Evolutionary conservation across 2,113 vertebrate genomes (phyloP).

Genomic region (Bagarius yarrelli): DNA sequence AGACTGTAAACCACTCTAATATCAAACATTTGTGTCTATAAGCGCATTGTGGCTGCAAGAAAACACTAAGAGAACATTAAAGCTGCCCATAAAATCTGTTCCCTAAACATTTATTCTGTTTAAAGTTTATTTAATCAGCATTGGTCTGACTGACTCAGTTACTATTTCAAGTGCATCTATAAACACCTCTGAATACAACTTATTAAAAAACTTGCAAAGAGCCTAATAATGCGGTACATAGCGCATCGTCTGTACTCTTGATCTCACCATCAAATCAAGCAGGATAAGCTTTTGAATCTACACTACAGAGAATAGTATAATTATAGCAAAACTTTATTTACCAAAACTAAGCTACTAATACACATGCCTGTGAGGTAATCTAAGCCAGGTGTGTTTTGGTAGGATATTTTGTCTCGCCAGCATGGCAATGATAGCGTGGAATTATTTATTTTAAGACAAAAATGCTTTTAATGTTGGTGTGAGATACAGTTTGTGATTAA

Average conservation of each 20-base stretch:
- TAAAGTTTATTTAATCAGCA: neutral
- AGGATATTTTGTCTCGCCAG: slow-evolving; percentile 4
- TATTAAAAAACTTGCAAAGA: neutral
- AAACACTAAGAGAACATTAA: neutral
- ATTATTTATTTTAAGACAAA: too few species aligned
- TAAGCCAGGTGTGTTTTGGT: slow-evolving; percentile 16
- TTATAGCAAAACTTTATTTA: slow-evolving; percentile 37
- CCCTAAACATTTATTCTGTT: neutral
- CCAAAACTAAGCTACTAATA: slow-evolving; percentile 15
- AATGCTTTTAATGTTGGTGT: neutral
- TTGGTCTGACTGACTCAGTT: neutral
- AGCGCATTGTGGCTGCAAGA: neutral
- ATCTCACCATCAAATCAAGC: slow-evolving; percentile 1
- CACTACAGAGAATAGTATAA: slow-evolving; percentile 18
- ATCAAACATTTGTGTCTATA: neutral
- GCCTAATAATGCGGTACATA: neutral
- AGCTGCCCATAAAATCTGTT: neutral
- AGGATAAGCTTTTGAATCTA: slow-evolving; percentile 14
- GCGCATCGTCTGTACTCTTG: neutral
- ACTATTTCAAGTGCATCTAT: neutral
- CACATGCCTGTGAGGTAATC: neutral
- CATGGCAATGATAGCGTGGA: neutral
- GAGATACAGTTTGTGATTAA: neutral
- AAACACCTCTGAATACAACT: neutral
- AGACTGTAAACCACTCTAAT: neutral